Evolutionary conservation across 2,113 vertebrate species (phyloP).

Genomic region (Gallinago paraguaiae): DNA sequence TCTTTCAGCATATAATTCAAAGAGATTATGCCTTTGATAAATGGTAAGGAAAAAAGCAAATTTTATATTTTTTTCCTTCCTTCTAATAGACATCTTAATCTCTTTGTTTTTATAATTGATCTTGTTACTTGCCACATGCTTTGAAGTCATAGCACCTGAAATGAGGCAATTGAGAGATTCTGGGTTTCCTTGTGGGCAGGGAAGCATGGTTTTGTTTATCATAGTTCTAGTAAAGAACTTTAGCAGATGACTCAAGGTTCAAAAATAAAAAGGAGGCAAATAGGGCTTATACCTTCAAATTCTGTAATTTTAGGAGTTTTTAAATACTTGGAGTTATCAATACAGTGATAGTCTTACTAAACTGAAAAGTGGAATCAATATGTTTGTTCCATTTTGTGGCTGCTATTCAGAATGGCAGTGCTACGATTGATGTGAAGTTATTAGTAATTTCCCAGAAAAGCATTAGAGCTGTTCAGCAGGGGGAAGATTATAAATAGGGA

Average conservation of each 20-base stretch:
- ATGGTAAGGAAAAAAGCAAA: neutral
- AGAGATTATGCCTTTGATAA: neutral
- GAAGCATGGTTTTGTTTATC: neutral
- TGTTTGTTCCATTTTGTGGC: neutral
- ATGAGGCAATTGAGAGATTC: neutral
- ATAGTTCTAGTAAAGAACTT: neutral
- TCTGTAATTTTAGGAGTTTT: neutral
- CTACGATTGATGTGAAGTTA: neutral
- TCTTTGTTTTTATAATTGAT: neutral
- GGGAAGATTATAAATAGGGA: neutral
- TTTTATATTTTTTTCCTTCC: neutral
- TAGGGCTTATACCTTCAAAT: neutral
- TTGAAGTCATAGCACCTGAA: neutral
- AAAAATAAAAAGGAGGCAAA: neutral
- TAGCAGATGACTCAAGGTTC: neutral
- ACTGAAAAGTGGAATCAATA: neutral
- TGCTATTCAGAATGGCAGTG: neutral
- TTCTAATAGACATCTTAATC: neutral
- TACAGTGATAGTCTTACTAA: neutral
- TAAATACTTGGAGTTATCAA: neutral
- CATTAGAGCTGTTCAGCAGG: neutral
- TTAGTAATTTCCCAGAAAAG: neutral
- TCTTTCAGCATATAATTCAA: neutral
- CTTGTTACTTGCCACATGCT: neutral
- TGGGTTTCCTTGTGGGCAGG: neutral